Percentiles rank a stretch among this genome's conserved stretches.
phyloP scores from a whole-genome alignment of 1,140 invertebrate species.

The Cylas formicarius region DNA sequence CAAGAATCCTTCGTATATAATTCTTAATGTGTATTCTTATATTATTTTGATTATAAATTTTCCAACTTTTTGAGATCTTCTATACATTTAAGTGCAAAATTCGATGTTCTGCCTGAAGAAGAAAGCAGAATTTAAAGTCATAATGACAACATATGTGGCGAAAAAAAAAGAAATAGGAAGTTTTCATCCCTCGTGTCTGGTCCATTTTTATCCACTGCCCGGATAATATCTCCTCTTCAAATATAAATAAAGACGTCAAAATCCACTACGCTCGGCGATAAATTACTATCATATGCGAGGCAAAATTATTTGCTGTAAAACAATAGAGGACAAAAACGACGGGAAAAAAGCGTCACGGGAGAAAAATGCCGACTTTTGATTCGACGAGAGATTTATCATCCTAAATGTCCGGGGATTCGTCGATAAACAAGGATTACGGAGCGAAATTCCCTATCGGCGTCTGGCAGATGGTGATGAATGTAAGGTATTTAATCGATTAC shows the following conservation, averaged over 20 bases:
- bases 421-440: constrained; percentile 22
- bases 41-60: too few species aligned
- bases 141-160: too few species aligned
- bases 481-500: constrained; percentile 21
- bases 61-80: too few species aligned
- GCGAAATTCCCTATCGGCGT: constrained; percentile 16
- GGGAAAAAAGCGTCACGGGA: constrained; percentile 5
- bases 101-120: too few species aligned
- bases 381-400: constrained; percentile 18
- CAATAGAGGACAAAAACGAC: constrained; percentile 14
- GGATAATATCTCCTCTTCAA: too few species aligned
- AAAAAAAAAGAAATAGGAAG: too few species aligned
- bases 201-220: too few species aligned
- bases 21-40: too few species aligned
- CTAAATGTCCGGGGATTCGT: constrained; percentile 19
- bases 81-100: too few species aligned
- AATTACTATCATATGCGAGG: constrained; percentile 10
- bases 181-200: too few species aligned
- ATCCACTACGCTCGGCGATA: constrained; percentile 12
- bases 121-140: too few species aligned
- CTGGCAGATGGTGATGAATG: constrained; percentile 21
- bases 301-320: constrained; percentile 16
- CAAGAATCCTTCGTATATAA: too few species aligned
- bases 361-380: constrained; percentile 15
- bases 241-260: constrained; percentile 14